Evolutionary conservation across 2,113 vertebrate species (phyloP).

Genomic region (Alethe castanea): DNA sequence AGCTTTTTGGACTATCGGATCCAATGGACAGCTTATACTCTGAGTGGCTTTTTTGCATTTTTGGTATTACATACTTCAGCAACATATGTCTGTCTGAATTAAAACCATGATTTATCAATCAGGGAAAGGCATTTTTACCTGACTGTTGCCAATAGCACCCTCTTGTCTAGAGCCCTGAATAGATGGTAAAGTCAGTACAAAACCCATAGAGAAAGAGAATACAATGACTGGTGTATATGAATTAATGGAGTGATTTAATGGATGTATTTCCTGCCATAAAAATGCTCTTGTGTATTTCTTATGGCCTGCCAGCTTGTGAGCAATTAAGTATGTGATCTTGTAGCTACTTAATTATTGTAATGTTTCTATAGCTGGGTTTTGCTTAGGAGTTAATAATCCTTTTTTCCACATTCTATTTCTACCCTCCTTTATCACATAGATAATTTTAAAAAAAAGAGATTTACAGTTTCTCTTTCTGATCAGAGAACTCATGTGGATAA

Average conservation of each 20-base stretch:
- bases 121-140: neutral
- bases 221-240: neutral
- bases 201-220: neutral
- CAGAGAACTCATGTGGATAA: neutral
- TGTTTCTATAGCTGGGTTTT: neutral
- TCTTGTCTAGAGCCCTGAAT: neutral
- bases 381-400: neutral
- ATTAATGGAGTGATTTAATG: neutral
- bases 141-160: neutral
- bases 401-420: neutral
- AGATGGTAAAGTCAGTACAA: neutral
- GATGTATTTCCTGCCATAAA: neutral
- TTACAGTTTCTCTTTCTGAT: neutral
- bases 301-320: neutral
- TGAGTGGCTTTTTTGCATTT: neutral
- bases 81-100: neutral
- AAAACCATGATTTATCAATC: neutral
- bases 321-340: neutral
- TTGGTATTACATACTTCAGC: neutral
- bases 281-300: neutral
- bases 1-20: neutral
- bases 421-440: neutral
- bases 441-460: neutral
- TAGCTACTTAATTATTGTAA: neutral
- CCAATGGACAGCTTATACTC: neutral